Evolutionary conservation across 2,888 invertebrate species (phyloP).

Genomic region (Stenichneumon culpator): DNA sequence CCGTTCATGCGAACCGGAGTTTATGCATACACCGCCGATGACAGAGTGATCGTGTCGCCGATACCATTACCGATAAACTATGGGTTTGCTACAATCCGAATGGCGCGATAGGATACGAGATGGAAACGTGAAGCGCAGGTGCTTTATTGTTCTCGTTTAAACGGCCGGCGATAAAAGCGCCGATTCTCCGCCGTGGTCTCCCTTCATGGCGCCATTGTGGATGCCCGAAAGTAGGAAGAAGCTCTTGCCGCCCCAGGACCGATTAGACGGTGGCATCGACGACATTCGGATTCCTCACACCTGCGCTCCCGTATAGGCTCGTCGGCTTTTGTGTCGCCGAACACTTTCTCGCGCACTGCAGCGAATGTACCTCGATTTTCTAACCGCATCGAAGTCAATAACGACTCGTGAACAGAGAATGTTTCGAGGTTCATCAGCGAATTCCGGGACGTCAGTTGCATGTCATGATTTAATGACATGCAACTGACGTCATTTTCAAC

Average conservation of each 20-base stretch:
- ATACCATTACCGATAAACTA: conserved; percentile 77
- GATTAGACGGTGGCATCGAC: conserved; percentile 34
- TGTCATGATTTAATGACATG: conserved; percentile 34
- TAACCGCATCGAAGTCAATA: conserved; percentile 50
- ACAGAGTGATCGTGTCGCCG: conserved; percentile 64
- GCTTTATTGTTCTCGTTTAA: conserved; percentile 79
- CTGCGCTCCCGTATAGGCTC: conserved; percentile 12
- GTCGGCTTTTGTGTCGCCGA: conserved; percentile 46
- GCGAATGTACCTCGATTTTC: neutral
- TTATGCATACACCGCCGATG: conserved; percentile 22
- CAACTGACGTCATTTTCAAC: neutral
- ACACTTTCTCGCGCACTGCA: conserved; percentile 24
- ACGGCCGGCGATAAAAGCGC: conserved; percentile 78
- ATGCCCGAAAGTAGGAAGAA: conserved; percentile 1
- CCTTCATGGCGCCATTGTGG: neutral
- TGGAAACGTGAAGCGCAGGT: conserved; percentile 72
- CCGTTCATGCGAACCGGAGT: conserved; percentile 4
- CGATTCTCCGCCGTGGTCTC: conserved; percentile 1
- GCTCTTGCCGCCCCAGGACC: conserved; percentile 32
- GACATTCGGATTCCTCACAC: conserved; percentile 40
- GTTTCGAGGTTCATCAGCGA: conserved; percentile 2
- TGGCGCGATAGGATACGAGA: conserved; percentile 70
- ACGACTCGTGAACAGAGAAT: conserved; percentile 50
- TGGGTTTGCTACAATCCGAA: conserved; percentile 75
- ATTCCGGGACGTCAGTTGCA: conserved; percentile 23